phyloP scores from a whole-genome alignment of 2,888 invertebrate genomes.

The Beris chalybata region DNA sequence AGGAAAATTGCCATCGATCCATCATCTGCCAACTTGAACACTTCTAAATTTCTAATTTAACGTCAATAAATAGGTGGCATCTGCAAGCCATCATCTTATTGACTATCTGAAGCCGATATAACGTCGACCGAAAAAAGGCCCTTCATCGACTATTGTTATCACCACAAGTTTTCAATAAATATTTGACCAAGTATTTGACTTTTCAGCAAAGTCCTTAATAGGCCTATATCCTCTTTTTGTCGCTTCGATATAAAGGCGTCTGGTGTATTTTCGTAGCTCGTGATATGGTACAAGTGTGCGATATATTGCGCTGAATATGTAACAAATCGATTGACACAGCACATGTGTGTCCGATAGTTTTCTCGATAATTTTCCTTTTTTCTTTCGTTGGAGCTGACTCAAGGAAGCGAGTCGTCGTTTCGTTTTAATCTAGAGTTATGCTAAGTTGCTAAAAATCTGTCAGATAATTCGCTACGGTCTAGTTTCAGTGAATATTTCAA shows the following conservation, averaged over 20 bases:
- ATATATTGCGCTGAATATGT: not conserved
- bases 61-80: slow-evolving; percentile 13
- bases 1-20: slow-evolving; percentile 10
- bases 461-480: too few relatives aligned
- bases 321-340: slow-evolving; percentile 1
- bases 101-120: slow-evolving; percentile 1
- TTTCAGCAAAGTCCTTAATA: not conserved
- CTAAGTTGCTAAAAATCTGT: too few relatives aligned
- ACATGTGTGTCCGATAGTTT: not conserved
- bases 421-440: too few relatives aligned
- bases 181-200: slow-evolving; percentile 17
- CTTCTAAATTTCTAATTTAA: slow-evolving; percentile 17
- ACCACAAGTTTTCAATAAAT: slow-evolving; percentile 17
- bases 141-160: not conserved
- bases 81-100: slow-evolving; percentile 9
- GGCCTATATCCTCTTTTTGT: not conserved
- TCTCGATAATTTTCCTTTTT: not conserved
- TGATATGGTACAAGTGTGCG: too few relatives aligned
- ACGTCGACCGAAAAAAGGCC: not conserved
- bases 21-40: slow-evolving; percentile 17
- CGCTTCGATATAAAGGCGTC: not conserved
- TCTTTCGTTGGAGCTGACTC: not conserved
- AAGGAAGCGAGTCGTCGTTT: too few relatives aligned
- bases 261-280: too few relatives aligned
- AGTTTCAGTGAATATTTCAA: too few relatives aligned